Conservation (phyloP, 1,140 invertebrate species). For the Streblospio benedicti region DNA sequence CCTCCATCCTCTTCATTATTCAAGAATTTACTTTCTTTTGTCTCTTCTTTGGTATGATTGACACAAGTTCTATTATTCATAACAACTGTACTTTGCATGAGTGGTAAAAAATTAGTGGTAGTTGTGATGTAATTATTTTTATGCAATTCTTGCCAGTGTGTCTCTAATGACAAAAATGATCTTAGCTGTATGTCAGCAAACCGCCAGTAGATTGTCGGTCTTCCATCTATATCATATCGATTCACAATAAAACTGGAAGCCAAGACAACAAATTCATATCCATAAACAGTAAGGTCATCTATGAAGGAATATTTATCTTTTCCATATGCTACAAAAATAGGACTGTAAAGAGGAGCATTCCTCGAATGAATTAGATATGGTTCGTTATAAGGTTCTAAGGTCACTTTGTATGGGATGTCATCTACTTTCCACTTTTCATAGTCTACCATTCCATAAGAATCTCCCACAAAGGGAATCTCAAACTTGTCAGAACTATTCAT, state of each 20-base stretch:
- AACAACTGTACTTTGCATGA: too few species aligned
- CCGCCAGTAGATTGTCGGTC: not conserved
- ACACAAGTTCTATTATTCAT: too few species aligned
- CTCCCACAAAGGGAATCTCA: not conserved
- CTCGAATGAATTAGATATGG: conserved; percentile 2
- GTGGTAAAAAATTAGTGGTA: too few species aligned
- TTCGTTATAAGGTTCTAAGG: not conserved
- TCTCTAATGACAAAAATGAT: too few species aligned
- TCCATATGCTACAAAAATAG: not conserved
- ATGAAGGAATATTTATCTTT: conserved; percentile 2
- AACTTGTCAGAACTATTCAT: not conserved
- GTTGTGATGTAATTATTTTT: too few species aligned
- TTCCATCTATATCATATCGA: not conserved
- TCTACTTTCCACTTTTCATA: not conserved
- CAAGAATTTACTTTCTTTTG: too few species aligned
- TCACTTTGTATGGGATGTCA: not conserved
- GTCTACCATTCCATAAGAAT: not conserved
- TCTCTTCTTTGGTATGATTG: too few species aligned
- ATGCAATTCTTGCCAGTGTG: too few species aligned
- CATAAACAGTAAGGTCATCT: not conserved
- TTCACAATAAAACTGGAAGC: not conserved
- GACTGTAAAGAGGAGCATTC: not conserved
- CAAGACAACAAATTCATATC: not conserved
- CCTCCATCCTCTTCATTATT: too few species aligned
- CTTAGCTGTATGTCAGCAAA: not conserved